Evolutionary conservation across 1,140 invertebrate genomes (phyloP).

Genomic region (Carcinoscorpius rotundicauda): DNA sequence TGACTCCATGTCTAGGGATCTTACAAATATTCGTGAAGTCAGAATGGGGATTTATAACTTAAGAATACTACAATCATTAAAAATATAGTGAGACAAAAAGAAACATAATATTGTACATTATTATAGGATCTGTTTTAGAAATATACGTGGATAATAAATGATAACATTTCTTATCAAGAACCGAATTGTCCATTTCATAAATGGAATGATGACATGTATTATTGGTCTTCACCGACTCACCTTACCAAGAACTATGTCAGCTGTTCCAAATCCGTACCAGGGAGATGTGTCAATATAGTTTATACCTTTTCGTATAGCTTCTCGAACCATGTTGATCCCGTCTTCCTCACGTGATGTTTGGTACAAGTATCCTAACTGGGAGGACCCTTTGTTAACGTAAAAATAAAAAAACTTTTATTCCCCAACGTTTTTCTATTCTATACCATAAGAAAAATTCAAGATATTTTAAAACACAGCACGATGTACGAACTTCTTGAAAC

Average conservation of each 20-base stretch:
- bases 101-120: conserved; percentile 4
- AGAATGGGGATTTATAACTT: background rate
- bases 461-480: too few relatives aligned
- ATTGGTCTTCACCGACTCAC: conserved; percentile 36
- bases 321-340: conserved; percentile 51
- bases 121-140: conserved; percentile 7
- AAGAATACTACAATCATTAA: background rate
- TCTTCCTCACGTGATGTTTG: conserved; percentile 39
- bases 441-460: too few relatives aligned
- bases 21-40: too few relatives aligned
- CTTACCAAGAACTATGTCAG: conserved; percentile 65
- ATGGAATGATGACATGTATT: background rate
- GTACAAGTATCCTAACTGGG: conserved; percentile 35
- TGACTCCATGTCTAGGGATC: too few relatives aligned
- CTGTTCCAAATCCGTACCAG: conserved; percentile 62
- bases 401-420: background rate
- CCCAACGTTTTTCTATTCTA: too few relatives aligned
- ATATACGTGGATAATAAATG: background rate
- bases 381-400: conserved; percentile 27
- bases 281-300: conserved; percentile 87
- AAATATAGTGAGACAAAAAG: conserved; percentile 12
- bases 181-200: background rate
- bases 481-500: conserved; percentile 7
- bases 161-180: background rate
- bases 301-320: conserved; percentile 60